Evolutionary conservation across 2,797 vertebrate species (phyloP), one percentile per base, ranked within the genome.

Genomic region (Eptatretus atami): DNA sequence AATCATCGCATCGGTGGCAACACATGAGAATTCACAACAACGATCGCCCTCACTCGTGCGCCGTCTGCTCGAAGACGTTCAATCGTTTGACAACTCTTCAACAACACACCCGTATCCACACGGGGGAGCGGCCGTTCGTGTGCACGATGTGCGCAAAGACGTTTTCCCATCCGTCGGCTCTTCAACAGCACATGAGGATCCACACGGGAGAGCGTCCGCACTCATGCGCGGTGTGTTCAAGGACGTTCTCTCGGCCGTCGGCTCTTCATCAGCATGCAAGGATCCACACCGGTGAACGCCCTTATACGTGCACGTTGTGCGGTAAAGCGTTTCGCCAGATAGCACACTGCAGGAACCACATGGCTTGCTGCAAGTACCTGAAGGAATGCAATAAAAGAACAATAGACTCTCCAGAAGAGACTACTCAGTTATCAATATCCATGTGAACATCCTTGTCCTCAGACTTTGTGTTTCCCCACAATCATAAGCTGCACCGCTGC

Each of bases 251-350:
- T 10, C 57, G 57, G n/a, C n/a, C 57, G n/a, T n/a, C n/a, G n/a
- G n/a, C 25, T 25, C 57, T 61, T 10, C n/a, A n/a, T 9, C n/a
- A n/a, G 57, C 57, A 61, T 12, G 57, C 11, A 25, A n/a, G 57
- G n/a, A 61, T n/a, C 57, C 57, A 61, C 57, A 61, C 57, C n/a
- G 57, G 57, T 25, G 57, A 61, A 11, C 57, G 57, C 11, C 57
- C 57, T n/a, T 61, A 10, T 25, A 25, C 57, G 57, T 61, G 57
- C 57, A 25, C n/a, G 57, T 9, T 61, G 57, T 61, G 57, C 57
- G 57, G n/a, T 25, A n/a, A 25, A n/a, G 12, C 15, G 57, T 61
- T 61, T 44, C 31, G 31, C 31, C 31, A 44, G 6, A 44, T 44
- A 44, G 31, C 31, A 44, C 31, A 44, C 31, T 44, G 31, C 6